These are phyloP conservation scores for Pardalotus punctatus DNA, from an alignment of 2,113 vertebrate species.

Conservation along the genomic window DNA sequence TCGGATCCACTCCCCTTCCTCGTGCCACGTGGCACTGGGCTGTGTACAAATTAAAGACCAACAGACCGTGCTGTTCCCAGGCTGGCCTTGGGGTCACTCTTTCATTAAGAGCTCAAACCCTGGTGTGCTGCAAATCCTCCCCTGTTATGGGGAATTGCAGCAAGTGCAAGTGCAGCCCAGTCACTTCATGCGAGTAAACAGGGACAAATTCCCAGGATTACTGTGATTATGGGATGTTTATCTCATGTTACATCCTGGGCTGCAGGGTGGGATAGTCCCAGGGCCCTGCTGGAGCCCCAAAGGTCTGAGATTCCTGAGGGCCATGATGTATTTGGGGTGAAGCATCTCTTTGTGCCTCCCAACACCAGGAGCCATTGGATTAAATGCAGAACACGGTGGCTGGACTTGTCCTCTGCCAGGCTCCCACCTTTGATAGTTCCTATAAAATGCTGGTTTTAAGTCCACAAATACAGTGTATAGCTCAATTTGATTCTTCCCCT, in stretches of 20 bases:
- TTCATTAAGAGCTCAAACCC: not conserved
- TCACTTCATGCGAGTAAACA: not conserved
- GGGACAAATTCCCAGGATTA: constrained; percentile 3
- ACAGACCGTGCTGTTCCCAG: not conserved
- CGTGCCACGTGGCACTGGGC: fast-evolving
- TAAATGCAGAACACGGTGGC: fast-evolving
- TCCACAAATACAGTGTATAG: not conserved
- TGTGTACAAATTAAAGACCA: not conserved
- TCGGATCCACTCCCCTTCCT: not conserved
- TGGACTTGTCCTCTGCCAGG: not conserved
- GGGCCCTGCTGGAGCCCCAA: not conserved
- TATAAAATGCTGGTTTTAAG: not conserved
- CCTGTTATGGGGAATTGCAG: not conserved
- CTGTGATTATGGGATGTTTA: not conserved
- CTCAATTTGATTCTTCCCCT: not conserved
- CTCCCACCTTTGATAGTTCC: not conserved
- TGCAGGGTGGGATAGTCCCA: not conserved
- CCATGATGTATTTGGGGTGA: not conserved
- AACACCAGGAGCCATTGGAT: not conserved
- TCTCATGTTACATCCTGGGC: not conserved
- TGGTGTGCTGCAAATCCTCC: not conserved
- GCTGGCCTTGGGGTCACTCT: not conserved
- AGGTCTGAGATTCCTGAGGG: not conserved
- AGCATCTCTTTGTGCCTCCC: not conserved
- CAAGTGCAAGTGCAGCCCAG: not conserved